These are phyloP conservation scores for Cephus runcator DNA, from an alignment of 2,888 invertebrate genomes.

Conservation along the genomic window DNA sequence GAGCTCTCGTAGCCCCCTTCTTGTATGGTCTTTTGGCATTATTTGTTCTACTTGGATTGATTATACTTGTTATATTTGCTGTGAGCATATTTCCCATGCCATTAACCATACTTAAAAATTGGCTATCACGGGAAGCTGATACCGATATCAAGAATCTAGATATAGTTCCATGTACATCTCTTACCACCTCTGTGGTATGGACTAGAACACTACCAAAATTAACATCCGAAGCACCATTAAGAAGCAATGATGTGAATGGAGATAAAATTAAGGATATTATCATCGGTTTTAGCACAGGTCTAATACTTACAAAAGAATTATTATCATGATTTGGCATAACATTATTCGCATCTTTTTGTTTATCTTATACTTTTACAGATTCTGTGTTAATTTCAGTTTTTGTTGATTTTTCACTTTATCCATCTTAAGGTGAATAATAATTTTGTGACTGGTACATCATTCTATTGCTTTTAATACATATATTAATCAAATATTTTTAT, in stretches of 20 bases:
- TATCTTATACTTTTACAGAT: constrained; percentile 23
- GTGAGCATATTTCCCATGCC: constrained; percentile 75
- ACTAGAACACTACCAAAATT: constrained; percentile 75
- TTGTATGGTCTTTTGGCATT: constrained; percentile 74
- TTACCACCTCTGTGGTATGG: constrained; percentile 75
- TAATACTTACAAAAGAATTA: constrained; percentile 5
- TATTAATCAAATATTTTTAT: neutral
- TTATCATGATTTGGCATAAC: neutral
- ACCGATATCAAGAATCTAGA: constrained; percentile 47
- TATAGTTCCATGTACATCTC: constrained; percentile 71
- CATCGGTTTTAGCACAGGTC: constrained; percentile 83
- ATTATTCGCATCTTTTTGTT: constrained; percentile 6
- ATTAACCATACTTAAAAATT: constrained; percentile 71
- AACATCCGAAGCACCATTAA: constrained; percentile 78
- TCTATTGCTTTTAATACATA: constrained; percentile 6
- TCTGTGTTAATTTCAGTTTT: constrained; percentile 8
- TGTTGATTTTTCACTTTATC: neutral
- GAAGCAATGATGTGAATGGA: constrained; percentile 77
- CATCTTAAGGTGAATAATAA: neutral
- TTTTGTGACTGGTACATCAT: neutral
- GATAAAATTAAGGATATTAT: constrained; percentile 79
- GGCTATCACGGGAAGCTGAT: constrained; percentile 65
- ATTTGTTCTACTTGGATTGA: constrained; percentile 70
- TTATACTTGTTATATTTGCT: constrained; percentile 73
- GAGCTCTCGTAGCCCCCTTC: constrained; percentile 73